These are phyloP conservation scores for Drosophila pseudotakahashii DNA, from an alignment of 2,888 invertebrate genomes.

Conservation along the genomic window DNA sequence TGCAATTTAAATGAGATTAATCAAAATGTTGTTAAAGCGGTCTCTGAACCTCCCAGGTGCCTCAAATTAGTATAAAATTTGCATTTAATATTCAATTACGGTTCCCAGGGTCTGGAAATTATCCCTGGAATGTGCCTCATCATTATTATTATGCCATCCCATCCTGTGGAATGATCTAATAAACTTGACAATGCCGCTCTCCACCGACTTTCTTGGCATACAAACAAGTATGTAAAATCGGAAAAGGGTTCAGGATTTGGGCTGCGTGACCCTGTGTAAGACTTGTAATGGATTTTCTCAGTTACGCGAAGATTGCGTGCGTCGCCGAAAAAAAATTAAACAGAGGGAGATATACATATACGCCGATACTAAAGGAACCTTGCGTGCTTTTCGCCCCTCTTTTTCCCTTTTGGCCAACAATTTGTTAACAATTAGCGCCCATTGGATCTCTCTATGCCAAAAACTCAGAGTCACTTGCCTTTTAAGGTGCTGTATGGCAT, in stretches of 20 bases:
- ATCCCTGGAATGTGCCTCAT: conserved; percentile 1
- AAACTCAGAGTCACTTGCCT: conserved; percentile 52
- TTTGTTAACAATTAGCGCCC: conserved; percentile 76
- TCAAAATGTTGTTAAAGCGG: conserved; percentile 16
- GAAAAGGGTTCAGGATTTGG: conserved; percentile 1
- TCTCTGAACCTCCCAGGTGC: conserved; percentile 4
- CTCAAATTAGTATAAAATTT: neutral
- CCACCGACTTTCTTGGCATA: conserved; percentile 13
- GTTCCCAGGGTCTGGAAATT: neutral
- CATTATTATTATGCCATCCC: conserved; percentile 15
- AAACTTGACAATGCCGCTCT: conserved; percentile 28
- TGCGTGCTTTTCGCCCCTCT: conserved; percentile 25
- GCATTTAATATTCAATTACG: conserved; percentile 36
- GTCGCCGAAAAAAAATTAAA: conserved; percentile 17
- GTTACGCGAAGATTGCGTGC: conserved; percentile 73
- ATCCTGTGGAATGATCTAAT: conserved; percentile 22
- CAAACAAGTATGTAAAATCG: neutral
- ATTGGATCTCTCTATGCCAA: conserved; percentile 51
- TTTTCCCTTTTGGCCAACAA: conserved; percentile 53
- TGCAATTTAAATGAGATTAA: conserved; percentile 22
- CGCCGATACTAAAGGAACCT: conserved; percentile 10
- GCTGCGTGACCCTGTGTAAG: conserved; percentile 45
- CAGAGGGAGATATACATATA: conserved; percentile 6
- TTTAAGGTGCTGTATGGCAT: conserved; percentile 34
- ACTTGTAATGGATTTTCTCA: conserved; percentile 59